These are phyloP conservation scores for Rhinogobio ventralis DNA, from an alignment of 2,797 vertebrate genomes.

Conservation along the genomic window DNA sequence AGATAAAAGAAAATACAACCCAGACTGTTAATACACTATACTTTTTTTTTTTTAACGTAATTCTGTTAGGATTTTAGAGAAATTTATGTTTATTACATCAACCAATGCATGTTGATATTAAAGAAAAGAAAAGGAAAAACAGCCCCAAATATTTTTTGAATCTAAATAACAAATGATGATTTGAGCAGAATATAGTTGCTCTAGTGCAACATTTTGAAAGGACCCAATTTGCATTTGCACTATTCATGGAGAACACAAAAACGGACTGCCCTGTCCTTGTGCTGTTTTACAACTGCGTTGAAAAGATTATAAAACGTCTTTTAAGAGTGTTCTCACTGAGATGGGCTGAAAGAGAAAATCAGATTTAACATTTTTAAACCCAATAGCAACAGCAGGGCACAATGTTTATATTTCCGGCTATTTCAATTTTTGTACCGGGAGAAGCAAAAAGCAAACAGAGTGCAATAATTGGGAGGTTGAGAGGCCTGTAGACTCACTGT, in stretches of 20 bases:
- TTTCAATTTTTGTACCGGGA: conserved; percentile 33
- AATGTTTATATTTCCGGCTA: conserved; percentile 54
- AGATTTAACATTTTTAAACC: conserved; percentile 41
- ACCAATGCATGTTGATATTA: background rate
- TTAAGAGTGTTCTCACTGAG: background rate
- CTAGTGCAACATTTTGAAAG: background rate
- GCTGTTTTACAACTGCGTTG: background rate
- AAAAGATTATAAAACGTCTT: background rate
- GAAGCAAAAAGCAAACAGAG: conserved; percentile 47
- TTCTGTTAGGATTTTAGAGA: background rate
- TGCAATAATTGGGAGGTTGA: conserved; percentile 50
- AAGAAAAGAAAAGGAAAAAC: background rate
- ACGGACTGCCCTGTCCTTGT: background rate
- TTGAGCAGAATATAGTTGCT: background rate
- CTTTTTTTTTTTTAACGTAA: background rate
- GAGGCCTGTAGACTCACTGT: conserved; percentile 38
- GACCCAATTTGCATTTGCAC: background rate
- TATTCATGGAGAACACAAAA: background rate
- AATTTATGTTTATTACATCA: background rate
- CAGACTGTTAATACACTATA: background rate
- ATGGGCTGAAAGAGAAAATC: conserved; percentile 37
- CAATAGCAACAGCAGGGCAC: conserved; percentile 34
- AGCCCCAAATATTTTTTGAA: background rate
- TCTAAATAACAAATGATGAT: background rate
- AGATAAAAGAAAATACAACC: background rate